Evolutionary conservation across 2,888 invertebrate species (phyloP).

Genomic region (Monoplex corrugatus): DNA sequence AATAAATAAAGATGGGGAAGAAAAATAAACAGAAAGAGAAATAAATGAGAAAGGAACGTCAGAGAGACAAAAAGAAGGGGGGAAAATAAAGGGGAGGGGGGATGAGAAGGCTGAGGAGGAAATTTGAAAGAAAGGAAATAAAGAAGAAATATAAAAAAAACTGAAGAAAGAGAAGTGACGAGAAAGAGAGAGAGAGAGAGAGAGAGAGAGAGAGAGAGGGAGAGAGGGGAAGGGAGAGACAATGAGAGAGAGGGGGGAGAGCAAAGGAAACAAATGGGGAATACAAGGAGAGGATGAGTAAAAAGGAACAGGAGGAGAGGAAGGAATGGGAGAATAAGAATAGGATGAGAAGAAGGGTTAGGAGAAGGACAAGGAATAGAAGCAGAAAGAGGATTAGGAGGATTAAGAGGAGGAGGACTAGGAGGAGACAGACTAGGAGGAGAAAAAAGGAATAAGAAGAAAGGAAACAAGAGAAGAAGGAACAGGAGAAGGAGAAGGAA

Average conservation of each 20-base stretch:
- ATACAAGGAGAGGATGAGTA: background rate
- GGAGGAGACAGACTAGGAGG: no score
- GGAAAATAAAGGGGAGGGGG: background rate
- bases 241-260: background rate
- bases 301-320: background rate
- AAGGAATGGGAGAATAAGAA: background rate
- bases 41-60: background rate
- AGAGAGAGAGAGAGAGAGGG: conserved; percentile 40
- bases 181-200: conserved; percentile 25
- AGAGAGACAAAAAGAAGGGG: background rate
- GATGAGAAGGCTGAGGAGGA: no score
- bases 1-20: background rate
- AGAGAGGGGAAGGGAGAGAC: conserved; percentile 20
- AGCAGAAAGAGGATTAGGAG: background rate
- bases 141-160: background rate
- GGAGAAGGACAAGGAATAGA: background rate
- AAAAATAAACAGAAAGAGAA: background rate
- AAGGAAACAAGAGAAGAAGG: conserved; percentile 16
- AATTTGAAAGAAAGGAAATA: background rate
- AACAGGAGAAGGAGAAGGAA: background rate
- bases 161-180: background rate
- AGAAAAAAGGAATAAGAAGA: background rate
- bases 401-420: background rate
- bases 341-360: background rate
- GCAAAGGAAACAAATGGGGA: background rate